Conservation (phyloP, 2,113 vertebrate species). For the Cygnus atratus region DNA sequence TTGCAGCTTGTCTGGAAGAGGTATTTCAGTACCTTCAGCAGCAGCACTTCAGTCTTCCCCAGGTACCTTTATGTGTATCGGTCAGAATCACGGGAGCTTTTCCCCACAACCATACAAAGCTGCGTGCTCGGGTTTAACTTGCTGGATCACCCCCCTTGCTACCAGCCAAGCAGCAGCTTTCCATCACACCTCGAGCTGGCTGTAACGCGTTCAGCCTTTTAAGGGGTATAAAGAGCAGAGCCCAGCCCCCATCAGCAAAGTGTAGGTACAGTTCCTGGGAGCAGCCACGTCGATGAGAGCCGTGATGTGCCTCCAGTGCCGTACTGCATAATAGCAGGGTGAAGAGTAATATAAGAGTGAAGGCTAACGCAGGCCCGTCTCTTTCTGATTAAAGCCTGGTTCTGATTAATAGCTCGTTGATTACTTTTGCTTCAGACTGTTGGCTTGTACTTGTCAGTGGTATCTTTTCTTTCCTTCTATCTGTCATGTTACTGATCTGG, state of each 20-base stretch:
- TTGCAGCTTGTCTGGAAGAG: neutral
- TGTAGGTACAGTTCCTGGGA: neutral
- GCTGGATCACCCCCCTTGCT: neutral
- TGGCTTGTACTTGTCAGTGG: neutral
- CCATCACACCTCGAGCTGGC: neutral
- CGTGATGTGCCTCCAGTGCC: rapidly evolving
- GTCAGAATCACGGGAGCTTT: neutral
- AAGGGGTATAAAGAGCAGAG: neutral
- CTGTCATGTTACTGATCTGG: neutral
- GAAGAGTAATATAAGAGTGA: neutral
- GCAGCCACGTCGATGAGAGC: neutral
- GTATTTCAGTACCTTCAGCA: neutral
- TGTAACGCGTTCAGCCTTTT: neutral
- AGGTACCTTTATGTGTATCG: rapidly evolving
- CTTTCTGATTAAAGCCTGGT: neutral
- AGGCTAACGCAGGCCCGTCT: rapidly evolving
- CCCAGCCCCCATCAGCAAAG: rapidly evolving
- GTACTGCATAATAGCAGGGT: neutral
- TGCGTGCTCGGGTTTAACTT: neutral
- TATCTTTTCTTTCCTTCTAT: neutral
- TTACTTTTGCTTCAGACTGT: neutral
- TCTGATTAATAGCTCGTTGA: neutral
- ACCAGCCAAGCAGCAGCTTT: neutral
- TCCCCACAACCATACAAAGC: neutral
- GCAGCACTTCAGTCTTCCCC: neutral